A percentile compares a stretch with the other conserved stretches of the same genome.
Evolutionary conservation across 2,113 vertebrate species (phyloP).

Genomic region (Ursus arctos): DNA sequence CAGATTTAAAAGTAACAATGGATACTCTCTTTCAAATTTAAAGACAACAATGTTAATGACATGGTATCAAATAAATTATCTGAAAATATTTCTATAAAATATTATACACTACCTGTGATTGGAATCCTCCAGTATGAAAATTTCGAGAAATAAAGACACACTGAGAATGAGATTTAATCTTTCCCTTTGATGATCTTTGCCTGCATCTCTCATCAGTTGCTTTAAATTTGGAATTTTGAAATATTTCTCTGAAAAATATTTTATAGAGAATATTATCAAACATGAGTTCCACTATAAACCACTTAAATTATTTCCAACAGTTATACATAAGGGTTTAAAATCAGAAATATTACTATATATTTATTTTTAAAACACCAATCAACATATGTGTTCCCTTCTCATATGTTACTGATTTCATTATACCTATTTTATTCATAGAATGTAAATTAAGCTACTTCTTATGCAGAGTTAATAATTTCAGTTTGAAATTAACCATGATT

Average conservation of each 20-base stretch:
- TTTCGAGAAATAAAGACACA: constrained; percentile 80
- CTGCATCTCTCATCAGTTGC: constrained; percentile 38
- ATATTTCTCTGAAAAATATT: constrained; percentile 80
- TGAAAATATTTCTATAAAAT: constrained; percentile 45
- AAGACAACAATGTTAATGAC: constrained; percentile 42
- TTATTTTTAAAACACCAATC: constrained; percentile 48
- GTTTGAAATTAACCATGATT: constrained; percentile 21
- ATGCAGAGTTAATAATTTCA: constrained; percentile 36
- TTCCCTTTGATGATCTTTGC: constrained; percentile 21
- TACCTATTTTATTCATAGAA: constrained; percentile 27
- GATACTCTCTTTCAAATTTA: neutral
- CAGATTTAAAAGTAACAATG: constrained; percentile 30
- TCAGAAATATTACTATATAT: constrained; percentile 6
- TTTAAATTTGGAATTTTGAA: constrained; percentile 53
- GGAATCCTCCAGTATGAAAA: constrained; percentile 78
- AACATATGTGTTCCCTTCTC: neutral
- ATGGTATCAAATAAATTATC: constrained; percentile 24
- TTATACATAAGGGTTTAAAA: constrained; percentile 10
- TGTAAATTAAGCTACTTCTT: constrained; percentile 23
- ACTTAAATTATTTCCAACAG: constrained; percentile 42
- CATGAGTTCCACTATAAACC: constrained; percentile 23
- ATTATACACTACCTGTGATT: constrained; percentile 70
- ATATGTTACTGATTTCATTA: constrained; percentile 34
- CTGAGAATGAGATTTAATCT: constrained; percentile 44
- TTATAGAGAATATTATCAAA: constrained; percentile 66